A percentile compares a stretch with the other conserved stretches of the same genome.
phyloP scores from a whole-genome alignment of 2,113 vertebrate genomes.

The Sinocyclocheilus grahami region DNA sequence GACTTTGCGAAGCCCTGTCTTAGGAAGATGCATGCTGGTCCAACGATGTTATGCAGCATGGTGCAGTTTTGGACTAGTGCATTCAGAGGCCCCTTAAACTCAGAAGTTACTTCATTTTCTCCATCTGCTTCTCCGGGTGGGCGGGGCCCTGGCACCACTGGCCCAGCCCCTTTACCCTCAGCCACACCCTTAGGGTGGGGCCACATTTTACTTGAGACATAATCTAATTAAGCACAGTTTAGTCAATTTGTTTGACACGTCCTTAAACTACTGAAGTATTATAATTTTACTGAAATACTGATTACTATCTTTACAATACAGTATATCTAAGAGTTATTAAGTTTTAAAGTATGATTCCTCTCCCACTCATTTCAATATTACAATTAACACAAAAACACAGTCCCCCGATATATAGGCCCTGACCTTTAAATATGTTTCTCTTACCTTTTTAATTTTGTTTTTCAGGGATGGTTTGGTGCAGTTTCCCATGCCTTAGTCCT shows the following conservation, averaged over 20 bases:
- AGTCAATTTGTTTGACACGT: constrained; percentile 12
- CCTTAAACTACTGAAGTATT: background rate
- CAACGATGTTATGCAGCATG: constrained; percentile 77
- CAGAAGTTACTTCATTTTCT: constrained; percentile 50
- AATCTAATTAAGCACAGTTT: constrained; percentile 26
- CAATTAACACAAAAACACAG: background rate
- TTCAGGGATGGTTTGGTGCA: constrained; percentile 70
- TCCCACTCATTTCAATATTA: background rate
- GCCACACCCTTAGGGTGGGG: constrained; percentile 35
- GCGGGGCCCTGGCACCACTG: background rate
- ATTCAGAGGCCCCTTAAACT: constrained; percentile 60
- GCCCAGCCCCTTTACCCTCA: constrained; percentile 43
- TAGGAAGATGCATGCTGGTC: constrained; percentile 85
- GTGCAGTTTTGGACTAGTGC: constrained; percentile 73
- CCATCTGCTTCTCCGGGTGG: background rate
- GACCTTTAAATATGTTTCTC: constrained; percentile 37
- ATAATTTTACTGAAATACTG: background rate
- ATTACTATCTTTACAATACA: background rate
- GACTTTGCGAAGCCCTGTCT: constrained; percentile 80
- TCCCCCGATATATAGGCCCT: background rate
- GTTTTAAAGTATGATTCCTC: background rate
- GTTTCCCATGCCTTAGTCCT: constrained; percentile 71
- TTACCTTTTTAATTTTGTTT: constrained; percentile 72
- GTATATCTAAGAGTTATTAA: background rate
- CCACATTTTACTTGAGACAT: constrained; percentile 42